Evolutionary conservation across 2,113 vertebrate genomes (phyloP), one percentile per base, ranked within the genome.

Genomic region (Galbula dea): DNA sequence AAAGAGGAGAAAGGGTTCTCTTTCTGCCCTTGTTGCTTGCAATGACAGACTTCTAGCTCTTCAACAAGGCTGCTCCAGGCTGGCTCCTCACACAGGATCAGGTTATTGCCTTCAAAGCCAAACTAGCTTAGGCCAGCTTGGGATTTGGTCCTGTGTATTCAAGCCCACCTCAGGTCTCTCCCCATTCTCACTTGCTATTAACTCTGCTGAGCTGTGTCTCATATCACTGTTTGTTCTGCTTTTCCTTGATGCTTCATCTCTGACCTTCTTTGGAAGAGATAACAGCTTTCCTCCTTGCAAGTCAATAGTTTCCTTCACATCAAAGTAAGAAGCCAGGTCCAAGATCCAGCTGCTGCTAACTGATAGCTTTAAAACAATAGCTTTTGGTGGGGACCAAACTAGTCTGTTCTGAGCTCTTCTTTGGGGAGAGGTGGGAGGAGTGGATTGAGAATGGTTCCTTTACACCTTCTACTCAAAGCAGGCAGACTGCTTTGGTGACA

Each of bases 331-430:
- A 68, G 59, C 80, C 74, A 88, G 88, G 95, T 90, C n/a, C 79
- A 78, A 90, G 68, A 90, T 89, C 43, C 69, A 90, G 79, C 79
- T 81, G 59, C 93, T 89, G 4, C 26, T 63, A 27, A 43, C 39
- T 34, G 71, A 76, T 30, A 86, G 59, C 57, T 80, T 93, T 92
- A 94, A 90, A 94, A 92, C 83, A 95, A 88, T 30, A 29, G 76
- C 54, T 91, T 80, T 46, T 80, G 72, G 43, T 67, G n/a, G 63
- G 67, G 59, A 55, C 29, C 43, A 74, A 55, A 62, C n/a, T 37
- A 55, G 83, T 36, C 37, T 81, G 48, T 51, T 78, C 43, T 2
- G 2, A 91, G 65, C 22, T 88, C n/a, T 72, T 82, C 71, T 81
- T 13, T n/a, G 36, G 76, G 54, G 46, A 69, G 18, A 10, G 49